phyloP scores from a whole-genome alignment of 2,797 vertebrate genomes.

The Danionella dracula region DNA sequence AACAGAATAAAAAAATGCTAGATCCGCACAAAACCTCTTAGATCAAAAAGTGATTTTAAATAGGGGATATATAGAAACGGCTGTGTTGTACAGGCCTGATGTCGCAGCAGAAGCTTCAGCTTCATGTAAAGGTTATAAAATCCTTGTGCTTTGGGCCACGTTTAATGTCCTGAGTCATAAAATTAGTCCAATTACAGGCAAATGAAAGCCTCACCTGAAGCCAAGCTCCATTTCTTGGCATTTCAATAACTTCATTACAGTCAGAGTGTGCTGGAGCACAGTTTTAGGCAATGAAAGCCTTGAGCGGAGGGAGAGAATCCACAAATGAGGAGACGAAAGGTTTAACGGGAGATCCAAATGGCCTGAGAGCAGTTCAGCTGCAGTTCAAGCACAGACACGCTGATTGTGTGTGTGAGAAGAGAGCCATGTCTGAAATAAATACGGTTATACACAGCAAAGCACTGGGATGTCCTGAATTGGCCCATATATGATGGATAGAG shows the following conservation, averaged over 20 bases:
- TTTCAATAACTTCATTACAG: slow-evolving; percentile 20
- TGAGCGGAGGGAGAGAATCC: not conserved
- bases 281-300: not conserved
- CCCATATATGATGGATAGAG: not conserved
- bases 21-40: not conserved
- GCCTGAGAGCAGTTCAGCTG: not conserved
- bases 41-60: not conserved
- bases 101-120: not conserved
- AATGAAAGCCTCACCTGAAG: slow-evolving; percentile 21
- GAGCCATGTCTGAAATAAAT: not conserved
- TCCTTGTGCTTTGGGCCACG: not conserved
- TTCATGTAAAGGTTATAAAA: not conserved
- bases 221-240: slow-evolving; percentile 17
- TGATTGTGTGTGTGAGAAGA: not conserved
- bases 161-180: not conserved
- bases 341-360: not conserved
- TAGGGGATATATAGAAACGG: not conserved
- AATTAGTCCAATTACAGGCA: slow-evolving; percentile 5
- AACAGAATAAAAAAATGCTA: no score
- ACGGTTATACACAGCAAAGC: no score
- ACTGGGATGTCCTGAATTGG: no score
- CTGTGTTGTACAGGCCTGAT: not conserved
- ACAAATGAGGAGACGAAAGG: not conserved
- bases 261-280: not conserved
- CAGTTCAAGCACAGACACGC: not conserved